phyloP scores from a whole-genome alignment of 2,888 invertebrate species.

The Beris morrisii region DNA sequence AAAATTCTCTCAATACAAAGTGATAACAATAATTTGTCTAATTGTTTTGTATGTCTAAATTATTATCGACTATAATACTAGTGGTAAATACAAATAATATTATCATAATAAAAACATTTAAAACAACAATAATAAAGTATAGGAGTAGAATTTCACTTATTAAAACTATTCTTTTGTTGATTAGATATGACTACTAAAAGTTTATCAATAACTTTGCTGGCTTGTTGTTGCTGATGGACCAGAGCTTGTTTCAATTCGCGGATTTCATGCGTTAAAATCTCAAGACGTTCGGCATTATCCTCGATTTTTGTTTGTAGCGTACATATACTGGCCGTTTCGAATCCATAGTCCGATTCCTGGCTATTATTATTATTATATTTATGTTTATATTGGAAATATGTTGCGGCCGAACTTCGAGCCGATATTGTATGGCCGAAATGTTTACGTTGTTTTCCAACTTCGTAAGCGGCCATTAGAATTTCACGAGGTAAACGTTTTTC shows the following conservation, averaged over 20 bases:
- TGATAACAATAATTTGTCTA: no score
- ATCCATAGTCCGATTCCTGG: slow-evolving; percentile 60
- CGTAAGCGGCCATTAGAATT: slow-evolving; percentile 77
- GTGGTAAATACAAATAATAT: no score
- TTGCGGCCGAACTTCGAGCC: slow-evolving; percentile 65
- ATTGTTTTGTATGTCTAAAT: no score
- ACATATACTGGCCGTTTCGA: slow-evolving; percentile 61
- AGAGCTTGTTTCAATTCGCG: slow-evolving; percentile 65
- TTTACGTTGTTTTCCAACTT: slow-evolving; percentile 76
- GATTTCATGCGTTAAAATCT: slow-evolving; percentile 68
- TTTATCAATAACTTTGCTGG: slow-evolving; percentile 57
- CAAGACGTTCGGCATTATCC: slow-evolving; percentile 69
- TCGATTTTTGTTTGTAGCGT: slow-evolving; percentile 67
- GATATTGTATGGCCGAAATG: slow-evolving; percentile 70
- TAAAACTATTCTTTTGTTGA: slow-evolving; percentile 54
- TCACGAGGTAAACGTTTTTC: slow-evolving; percentile 79
- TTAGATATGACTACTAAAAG: slow-evolving; percentile 55
- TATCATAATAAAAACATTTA: slow-evolving; percentile 3
- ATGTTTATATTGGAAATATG: slow-evolving; percentile 66
- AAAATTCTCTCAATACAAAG: no score
- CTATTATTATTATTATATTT: slow-evolving; percentile 57
- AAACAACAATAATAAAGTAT: not conserved
- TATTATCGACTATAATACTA: no score
- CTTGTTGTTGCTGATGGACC: slow-evolving; percentile 57
- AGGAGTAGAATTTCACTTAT: slow-evolving; percentile 44